Evolutionary conservation across 2,797 vertebrate species (phyloP).

Genomic region (Threskiornis aethiopicus): DNA sequence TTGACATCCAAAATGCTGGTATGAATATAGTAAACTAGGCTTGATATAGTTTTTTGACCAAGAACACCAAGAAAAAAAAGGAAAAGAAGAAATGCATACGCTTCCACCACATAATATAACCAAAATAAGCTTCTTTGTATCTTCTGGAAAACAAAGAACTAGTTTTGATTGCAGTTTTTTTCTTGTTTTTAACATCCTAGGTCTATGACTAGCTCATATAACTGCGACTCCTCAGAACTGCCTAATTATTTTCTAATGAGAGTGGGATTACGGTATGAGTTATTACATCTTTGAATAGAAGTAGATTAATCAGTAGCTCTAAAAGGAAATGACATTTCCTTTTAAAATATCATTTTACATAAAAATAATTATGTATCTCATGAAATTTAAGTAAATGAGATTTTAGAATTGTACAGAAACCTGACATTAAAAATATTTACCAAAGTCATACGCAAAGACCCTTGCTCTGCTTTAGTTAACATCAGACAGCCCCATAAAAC

Average conservation of each 20-base stretch:
- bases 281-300: slow-evolving; percentile 31
- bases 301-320: slow-evolving; percentile 26
- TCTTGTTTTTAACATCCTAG: neutral
- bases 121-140: neutral
- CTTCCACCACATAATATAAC: neutral
- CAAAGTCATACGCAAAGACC: neutral
- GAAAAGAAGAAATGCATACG: neutral
- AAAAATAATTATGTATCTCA: neutral
- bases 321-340: slow-evolving; percentile 49
- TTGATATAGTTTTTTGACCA: neutral
- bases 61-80: neutral
- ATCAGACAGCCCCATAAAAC: neutral
- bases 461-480: neutral
- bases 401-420: neutral
- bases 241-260: slow-evolving; percentile 41
- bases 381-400: slow-evolving; percentile 12
- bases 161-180: neutral
- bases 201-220: neutral
- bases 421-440: slow-evolving; percentile 1
- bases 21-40: neutral
- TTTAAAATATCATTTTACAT: slow-evolving; percentile 21
- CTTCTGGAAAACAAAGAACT: neutral
- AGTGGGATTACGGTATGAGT: neutral
- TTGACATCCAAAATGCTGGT: neutral
- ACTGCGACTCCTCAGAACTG: neutral